A percentile compares a stretch with the other conserved stretches of the same genome.
Conservation (phyloP, 1,140 invertebrate species). For the Saxidomus purpurata region DNA sequence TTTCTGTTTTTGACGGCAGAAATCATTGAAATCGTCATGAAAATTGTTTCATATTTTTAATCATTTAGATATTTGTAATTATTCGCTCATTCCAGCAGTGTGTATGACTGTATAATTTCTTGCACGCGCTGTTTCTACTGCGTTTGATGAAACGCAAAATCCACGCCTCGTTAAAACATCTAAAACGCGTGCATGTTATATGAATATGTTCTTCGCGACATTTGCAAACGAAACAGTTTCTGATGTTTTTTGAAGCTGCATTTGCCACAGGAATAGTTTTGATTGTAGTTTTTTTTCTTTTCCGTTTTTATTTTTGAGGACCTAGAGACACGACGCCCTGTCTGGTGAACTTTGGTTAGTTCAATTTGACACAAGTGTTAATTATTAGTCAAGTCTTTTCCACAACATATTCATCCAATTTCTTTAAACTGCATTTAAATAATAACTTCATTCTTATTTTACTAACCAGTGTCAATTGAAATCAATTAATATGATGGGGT, state of each 20-base stretch:
- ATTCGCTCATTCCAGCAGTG: constrained; percentile 46
- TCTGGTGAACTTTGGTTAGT: not conserved
- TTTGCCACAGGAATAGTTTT: not conserved
- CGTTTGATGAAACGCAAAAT: constrained; percentile 39
- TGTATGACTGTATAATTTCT: constrained; percentile 16
- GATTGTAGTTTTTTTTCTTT: not conserved
- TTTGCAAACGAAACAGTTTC: constrained; percentile 29
- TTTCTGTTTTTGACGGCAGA: constrained; percentile 57
- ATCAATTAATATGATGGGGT: no score
- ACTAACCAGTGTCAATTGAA: no score
- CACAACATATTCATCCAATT: no score
- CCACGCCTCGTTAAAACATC: constrained; percentile 15
- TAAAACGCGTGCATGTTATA: constrained; percentile 18
- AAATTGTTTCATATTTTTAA: constrained; percentile 64
- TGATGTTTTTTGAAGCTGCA: not conserved
- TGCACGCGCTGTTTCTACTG: constrained; percentile 27
- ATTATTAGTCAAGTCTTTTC: no score
- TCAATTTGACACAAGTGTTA: no score
- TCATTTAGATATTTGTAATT: constrained; percentile 63
- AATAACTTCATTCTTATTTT: no score
- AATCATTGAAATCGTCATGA: constrained; percentile 58
- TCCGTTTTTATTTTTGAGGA: not conserved
- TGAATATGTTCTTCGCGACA: constrained; percentile 10
- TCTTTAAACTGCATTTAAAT: no score
- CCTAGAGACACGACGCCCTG: not conserved